Base-by-base conservation (phyloP, 2,888 invertebrate genomes). In the Nomada ruficornis region DNA sequence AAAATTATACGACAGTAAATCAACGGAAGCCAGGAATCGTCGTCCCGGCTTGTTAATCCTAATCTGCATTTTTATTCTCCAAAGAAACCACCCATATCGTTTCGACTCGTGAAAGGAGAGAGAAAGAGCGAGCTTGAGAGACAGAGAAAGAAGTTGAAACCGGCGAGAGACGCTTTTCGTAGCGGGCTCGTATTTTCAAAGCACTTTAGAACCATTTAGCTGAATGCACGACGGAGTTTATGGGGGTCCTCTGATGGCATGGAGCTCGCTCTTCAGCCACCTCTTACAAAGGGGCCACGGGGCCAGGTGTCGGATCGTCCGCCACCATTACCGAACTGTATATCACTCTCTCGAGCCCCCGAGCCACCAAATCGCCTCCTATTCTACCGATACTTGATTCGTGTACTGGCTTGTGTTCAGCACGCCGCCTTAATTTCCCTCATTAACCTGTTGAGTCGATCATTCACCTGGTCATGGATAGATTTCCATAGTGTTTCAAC, bases 261-360 rank as follows among this genome's bases (percentile, higher is more conserved):
- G 79, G 82, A 82, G 72, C 79, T 63, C 81, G 86, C 79, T 86
- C 87, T 86, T 86, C 82, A 81, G 88, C 80, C 86, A 84, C 80
- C 74, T 82, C 82, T 88, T 80, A 92, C 91, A 92, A 92, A 92
- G 88, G 91, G 85, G 70, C 85, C 86, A 88, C 82, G 86, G 86
- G 87, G 86, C 93, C 93, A 93, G 93, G 93, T 93, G 93, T 92
- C 89, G 90, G 91, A 86, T 88, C 86, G 88, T 91, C 90, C 89
- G 83, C 89, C 89, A 91, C 93, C 93, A 94, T 93, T 94, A 94
- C 92, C 90, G 88, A 91, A 91, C 93, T 90, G 90, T 94, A 93
- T 92, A 93, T 94, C 93, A 94, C 90, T 93, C 91, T 90, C 90
- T 18, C 55, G 65, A 73, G 64, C 57, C 74, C 73, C 23, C 57